Conservation (phyloP, 2,888 invertebrate species). For the Dasypogon diadema region DNA sequence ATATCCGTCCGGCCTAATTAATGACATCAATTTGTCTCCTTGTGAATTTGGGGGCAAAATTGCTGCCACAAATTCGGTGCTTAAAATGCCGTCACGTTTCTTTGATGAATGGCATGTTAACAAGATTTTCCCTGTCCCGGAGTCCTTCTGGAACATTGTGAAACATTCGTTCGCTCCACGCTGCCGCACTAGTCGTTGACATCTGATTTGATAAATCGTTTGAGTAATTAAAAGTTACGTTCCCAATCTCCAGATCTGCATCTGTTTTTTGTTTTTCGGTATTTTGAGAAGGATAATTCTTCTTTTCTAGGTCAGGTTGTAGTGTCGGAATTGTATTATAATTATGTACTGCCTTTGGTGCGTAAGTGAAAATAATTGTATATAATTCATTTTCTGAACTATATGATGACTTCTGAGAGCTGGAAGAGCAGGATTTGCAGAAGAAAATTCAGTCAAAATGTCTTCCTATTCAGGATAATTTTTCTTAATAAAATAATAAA, state of each 20-base stretch:
- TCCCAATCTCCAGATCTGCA: conserved; percentile 12
- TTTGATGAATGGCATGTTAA: conserved; percentile 68
- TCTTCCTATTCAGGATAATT: no score
- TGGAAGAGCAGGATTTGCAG: no score
- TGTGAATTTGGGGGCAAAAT: conserved; percentile 56
- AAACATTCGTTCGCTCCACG: neutral
- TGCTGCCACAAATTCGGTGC: conserved; percentile 59
- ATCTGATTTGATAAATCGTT: conserved; percentile 55
- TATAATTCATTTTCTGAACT: no score
- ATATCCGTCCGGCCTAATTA: conserved; percentile 61
- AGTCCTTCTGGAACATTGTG: conserved; percentile 55
- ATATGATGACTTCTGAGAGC: no score
- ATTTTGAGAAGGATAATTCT: no score
- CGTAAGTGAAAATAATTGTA: no score
- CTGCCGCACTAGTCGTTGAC: conserved; percentile 40
- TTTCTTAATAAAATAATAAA: no score
- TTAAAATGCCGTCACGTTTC: conserved; percentile 60
- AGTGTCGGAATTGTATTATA: no score
- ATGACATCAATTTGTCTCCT: conserved; percentile 65
- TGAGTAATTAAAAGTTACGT: conserved; percentile 54
- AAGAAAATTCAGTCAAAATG: no score
- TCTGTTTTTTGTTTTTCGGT: conserved; percentile 6
- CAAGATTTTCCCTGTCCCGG: conserved; percentile 64
- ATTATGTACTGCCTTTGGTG: no score
- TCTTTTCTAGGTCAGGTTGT: no score